Evolutionary conservation across 2,113 vertebrate genomes (phyloP), one percentile per base, ranked within the genome.

Genomic region (Laterallus jamaicensis): DNA sequence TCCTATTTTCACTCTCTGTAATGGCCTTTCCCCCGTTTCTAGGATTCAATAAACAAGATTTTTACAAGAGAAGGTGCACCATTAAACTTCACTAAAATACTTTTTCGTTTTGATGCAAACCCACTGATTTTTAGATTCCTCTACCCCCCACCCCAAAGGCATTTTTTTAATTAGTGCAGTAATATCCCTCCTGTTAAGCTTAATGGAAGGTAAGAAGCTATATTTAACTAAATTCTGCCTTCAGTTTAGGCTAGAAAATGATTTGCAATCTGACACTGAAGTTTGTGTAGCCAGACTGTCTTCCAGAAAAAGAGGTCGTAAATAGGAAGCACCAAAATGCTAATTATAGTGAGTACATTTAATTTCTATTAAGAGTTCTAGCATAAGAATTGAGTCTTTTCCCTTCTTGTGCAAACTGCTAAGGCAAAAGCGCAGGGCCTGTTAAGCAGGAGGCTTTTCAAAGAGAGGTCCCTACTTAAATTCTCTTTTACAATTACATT

Each of bases 221-320:
- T 92, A 82, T 80, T 70, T 93, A 94, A 69, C 60, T 21, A 84
- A 95, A 75, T 44, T 19, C 56, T 81, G 85, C 93, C 37, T 92
- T 93, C 92, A 92, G 94, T 93, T 93, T 81, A 84, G 82, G 35
- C 59, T 93, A 70, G 14, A 58, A 93, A 86, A 88, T 83, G 0
- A 86, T 92, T 93, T 92, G 56, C 67, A 56, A 6, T 82, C 77
- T 94, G 75, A 74, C 56, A 76, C 80, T 94, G 18, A 44, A 79
- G 42, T 92, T 84, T 44, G 50, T 71, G 68, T 87, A 94, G 75
- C 24, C 49, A 83, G 71, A 85, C 87, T 70, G 39, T 55, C 66
- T 94, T 93, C 63, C 52, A 93, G 83, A 97, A 94, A 94, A 95
- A 75, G 82, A 83, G 69, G 82, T 83, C 89, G 94, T 60, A 74